A percentile compares a stretch with the other conserved stretches of the same genome.
phyloP scores from a whole-genome alignment of 1,140 invertebrate species.

The Amyelois transitella region DNA sequence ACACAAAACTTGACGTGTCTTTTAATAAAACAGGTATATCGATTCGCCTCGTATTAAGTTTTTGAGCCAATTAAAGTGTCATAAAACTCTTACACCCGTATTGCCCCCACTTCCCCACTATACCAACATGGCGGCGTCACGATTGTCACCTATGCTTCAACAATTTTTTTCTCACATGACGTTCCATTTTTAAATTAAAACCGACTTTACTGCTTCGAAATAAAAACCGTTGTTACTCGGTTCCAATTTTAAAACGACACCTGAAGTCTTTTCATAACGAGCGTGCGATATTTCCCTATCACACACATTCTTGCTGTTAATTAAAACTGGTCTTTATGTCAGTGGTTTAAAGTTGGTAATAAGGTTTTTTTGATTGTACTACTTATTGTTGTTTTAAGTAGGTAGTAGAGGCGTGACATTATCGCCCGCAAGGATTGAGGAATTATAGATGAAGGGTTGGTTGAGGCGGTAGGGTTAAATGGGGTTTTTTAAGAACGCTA shows the following conservation, averaged over 20 bases:
- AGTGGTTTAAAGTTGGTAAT: constrained; percentile 23
- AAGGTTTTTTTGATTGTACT: constrained; percentile 16
- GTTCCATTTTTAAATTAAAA: constrained; percentile 10
- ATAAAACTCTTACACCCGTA: constrained; percentile 61
- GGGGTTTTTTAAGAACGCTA: constrained; percentile 40
- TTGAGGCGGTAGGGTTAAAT: constrained; percentile 63
- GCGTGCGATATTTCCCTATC: constrained; percentile 53
- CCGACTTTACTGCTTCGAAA: constrained; percentile 24
- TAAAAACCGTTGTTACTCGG: constrained; percentile 18
- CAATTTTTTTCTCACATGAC: constrained; percentile 27
- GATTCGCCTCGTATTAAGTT: constrained; percentile 51
- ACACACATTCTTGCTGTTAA: constrained; percentile 16
- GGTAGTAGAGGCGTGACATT: constrained; percentile 66
- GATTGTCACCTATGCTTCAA: constrained; percentile 61
- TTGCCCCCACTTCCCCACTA: constrained; percentile 41
- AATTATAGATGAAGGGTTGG: constrained; percentile 68
- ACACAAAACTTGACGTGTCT: constrained; percentile 24
- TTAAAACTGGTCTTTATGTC: constrained; percentile 21
- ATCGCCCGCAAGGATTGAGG: constrained; percentile 56
- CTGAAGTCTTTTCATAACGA: constrained; percentile 55
- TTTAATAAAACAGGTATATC: constrained; percentile 54
- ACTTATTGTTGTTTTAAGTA: constrained; percentile 56
- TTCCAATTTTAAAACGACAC: constrained; percentile 27
- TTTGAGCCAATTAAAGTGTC: constrained; percentile 61
- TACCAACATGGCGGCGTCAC: constrained; percentile 69